Conservation (phyloP, 2,113 vertebrate species). For the Vidua macroura region DNA sequence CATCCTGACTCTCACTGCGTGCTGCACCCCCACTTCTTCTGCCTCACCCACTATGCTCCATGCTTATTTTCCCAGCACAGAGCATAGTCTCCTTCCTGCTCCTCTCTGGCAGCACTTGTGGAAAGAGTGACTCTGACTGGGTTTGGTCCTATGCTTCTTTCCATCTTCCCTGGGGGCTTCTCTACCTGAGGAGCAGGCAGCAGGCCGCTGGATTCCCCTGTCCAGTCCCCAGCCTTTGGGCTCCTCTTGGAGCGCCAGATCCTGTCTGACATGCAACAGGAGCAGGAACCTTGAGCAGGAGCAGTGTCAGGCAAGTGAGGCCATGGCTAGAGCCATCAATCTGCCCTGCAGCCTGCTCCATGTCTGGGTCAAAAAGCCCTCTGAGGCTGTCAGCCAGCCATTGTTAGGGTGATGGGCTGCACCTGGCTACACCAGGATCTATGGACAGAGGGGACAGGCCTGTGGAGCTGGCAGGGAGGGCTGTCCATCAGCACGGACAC, state of each 20-base stretch:
- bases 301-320: not conserved
- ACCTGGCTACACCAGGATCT: not conserved
- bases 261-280: fast-evolving
- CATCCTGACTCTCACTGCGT: not conserved
- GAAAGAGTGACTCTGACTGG: not conserved
- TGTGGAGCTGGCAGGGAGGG: not conserved
- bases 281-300: not conserved
- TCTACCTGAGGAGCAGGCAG: not conserved
- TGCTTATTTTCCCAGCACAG: not conserved
- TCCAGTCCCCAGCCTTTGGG: not conserved
- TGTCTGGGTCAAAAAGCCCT: not conserved
- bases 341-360: not conserved
- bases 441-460: not conserved
- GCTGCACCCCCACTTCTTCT: not conserved
- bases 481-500: no score
- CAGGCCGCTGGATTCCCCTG: not conserved
- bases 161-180: not conserved
- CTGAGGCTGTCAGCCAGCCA: not conserved
- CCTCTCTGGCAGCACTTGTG: not conserved
- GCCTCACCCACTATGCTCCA: not conserved
- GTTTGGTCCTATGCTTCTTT: not conserved
- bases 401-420: not conserved
- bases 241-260: not conserved
- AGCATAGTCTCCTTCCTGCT: not conserved
- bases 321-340: not conserved